A percentile compares a stretch with the other conserved stretches of the same genome.
Conservation (phyloP, 2,113 vertebrate species). For the Thinocorus orbignyianus region DNA sequence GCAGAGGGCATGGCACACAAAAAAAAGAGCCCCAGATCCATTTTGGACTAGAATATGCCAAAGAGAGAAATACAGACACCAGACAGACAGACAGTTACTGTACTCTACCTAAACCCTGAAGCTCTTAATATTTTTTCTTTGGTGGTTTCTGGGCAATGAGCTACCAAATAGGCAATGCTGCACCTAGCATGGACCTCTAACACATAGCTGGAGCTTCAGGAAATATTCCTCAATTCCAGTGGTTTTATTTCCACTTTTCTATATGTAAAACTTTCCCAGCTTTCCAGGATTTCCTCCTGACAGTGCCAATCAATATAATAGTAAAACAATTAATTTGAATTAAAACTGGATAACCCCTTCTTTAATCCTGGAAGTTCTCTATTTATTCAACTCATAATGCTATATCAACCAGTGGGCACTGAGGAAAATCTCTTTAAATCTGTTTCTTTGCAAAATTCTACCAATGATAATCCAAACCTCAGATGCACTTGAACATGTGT, state of each 20-base stretch:
- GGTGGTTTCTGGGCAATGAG: not conserved
- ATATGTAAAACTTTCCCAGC: not conserved
- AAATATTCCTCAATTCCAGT: not conserved
- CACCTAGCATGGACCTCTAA: not conserved
- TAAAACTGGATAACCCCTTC: not conserved
- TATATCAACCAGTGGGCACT: not conserved
- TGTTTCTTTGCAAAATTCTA: not conserved
- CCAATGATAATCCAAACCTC: not conserved
- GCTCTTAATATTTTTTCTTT: rapidly evolving
- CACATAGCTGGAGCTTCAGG: not conserved
- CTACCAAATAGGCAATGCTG: not conserved
- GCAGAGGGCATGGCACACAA: not conserved
- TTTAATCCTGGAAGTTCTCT: not conserved
- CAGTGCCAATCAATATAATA: not conserved
- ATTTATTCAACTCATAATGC: not conserved
- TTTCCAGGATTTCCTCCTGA: not conserved
- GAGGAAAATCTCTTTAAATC: not conserved
- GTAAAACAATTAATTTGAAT: not conserved
- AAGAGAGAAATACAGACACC: not conserved
- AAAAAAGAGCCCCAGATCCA: not conserved
- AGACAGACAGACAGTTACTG: not conserved
- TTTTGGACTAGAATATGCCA: not conserved
- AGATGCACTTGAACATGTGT: not conserved
- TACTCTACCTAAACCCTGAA: not conserved
- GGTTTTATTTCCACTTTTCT: not conserved